Base-by-base conservation (phyloP, 2,113 vertebrate species). In the Phrynosoma platyrhinos region DNA sequence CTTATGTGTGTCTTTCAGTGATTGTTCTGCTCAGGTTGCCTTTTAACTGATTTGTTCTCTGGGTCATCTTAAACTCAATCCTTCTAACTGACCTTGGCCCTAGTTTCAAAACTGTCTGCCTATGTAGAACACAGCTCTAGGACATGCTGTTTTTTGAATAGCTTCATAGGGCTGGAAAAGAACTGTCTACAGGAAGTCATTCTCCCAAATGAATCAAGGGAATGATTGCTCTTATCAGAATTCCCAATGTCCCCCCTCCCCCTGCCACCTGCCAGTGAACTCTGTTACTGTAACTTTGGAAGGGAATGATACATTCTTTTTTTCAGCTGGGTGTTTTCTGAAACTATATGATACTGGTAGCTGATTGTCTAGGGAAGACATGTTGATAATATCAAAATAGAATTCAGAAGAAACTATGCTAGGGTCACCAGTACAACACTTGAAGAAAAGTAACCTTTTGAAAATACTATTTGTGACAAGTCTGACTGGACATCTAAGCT, bases 71-170 rank as follows among this genome's bases (percentile, higher is more conserved):
- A 53, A 52, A 23, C 42, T 6, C 23, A 12, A n/a, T 16, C 80
- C 80, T 40, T 82, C 80, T 23, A 66, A 66, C 58, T 82, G 62
- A 66, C 32, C 80, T 53, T 84, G 25, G 23, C 52, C 42, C 83
- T 20, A 71, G 75, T 86, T 86, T 78, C 75, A 62, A 86, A 82
- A 66, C 21, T 16, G 21, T 47, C 85, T 27, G 58, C 18, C 64
- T 84, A 58, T 85, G 30, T 14, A 76, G 66, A 69, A 42, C 62
- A 27, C 4, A 40, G 25, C 9, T 9, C 40, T 82, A 64, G 80
- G 36, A 82, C 18, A 66, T 66, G 80, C 23, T 66, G 62, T 12
- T 42, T 82, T 64, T 82, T 82, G 10, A 82, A 68, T 82, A 14
- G 23, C 3, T 68, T 25, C 62, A 23, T 47, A 27, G 25, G 2